Conservation (phyloP, 2,797 vertebrate genomes). For the Gouania willdenowi region DNA sequence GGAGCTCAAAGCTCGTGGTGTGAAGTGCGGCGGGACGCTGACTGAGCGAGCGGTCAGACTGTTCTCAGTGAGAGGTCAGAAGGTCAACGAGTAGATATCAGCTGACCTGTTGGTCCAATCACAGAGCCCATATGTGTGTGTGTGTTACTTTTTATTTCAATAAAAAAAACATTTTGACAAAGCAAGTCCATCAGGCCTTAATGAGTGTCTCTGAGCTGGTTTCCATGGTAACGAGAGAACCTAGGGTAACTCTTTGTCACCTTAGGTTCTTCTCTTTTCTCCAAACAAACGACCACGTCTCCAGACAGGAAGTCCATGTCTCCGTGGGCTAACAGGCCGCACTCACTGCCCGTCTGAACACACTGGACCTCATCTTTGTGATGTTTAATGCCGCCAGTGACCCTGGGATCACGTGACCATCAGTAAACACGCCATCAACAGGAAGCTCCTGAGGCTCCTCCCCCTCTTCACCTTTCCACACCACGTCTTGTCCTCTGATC, state of each 20-base stretch:
- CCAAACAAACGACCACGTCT: conserved; percentile 84
- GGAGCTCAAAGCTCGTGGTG: conserved; percentile 76
- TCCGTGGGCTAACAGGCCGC: conserved; percentile 82
- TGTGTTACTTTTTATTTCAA: neutral
- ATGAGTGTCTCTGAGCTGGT: too few relatives aligned
- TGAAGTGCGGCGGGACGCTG: conserved; percentile 92
- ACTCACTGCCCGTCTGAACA: conserved; percentile 87
- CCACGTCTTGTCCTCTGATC: conserved; percentile 62
- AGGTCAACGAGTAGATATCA: conserved; percentile 75
- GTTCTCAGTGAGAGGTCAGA: conserved; percentile 79
- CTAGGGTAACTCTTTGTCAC: conserved; percentile 90
- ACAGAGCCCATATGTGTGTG: too few relatives aligned
- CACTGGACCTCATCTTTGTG: conserved; percentile 83
- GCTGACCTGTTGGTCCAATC: neutral
- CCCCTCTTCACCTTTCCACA: conserved; percentile 95
- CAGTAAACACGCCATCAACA: too few relatives aligned
- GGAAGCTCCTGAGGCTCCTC: too few relatives aligned
- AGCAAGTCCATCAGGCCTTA: too few relatives aligned
- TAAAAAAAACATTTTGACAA: neutral
- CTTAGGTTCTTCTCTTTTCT: conserved; percentile 68
- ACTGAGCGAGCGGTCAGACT: conserved; percentile 84
- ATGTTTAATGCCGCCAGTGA: conserved; percentile 83
- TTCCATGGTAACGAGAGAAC: conserved; percentile 68
- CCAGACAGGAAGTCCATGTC: conserved; percentile 76
- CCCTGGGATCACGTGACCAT: conserved; percentile 64